phyloP scores from a whole-genome alignment of 1,140 invertebrate genomes.

The Stenopsyche tienmushanensis region DNA sequence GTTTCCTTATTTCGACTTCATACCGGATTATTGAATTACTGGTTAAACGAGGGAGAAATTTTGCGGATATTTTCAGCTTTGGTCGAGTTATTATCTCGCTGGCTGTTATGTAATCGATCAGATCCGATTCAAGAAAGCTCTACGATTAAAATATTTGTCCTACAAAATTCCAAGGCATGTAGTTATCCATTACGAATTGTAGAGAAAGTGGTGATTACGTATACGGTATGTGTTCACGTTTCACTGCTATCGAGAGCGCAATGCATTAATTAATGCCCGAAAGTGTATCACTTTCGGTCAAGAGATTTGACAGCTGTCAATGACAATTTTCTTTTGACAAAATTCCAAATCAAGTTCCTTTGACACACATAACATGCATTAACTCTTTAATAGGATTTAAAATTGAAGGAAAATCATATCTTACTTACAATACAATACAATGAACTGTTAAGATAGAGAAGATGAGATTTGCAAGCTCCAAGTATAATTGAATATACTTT shows the following conservation, averaged over 20 bases:
- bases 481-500: too few species aligned
- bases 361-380: too few species aligned
- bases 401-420: too few species aligned
- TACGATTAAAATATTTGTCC: constrained; percentile 32
- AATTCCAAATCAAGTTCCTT: too few species aligned
- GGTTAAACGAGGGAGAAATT: too few species aligned
- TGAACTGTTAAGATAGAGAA: too few species aligned
- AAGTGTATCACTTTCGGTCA: constrained; percentile 10
- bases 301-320: not conserved
- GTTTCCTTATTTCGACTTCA: too few species aligned
- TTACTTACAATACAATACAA: too few species aligned
- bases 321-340: not conserved
- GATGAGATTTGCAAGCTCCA: too few species aligned
- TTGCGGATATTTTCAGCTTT: not conserved
- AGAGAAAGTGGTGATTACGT: constrained; percentile 38
- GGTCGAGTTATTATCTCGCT: not conserved
- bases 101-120: not conserved
- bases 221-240: not conserved
- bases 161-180: constrained; percentile 24
- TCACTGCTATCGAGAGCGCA: not conserved
- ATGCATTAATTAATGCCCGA: not conserved
- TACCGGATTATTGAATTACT: too few species aligned
- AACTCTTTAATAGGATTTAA: too few species aligned
- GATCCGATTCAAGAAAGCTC: constrained; percentile 12
- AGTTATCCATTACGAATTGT: constrained; percentile 17